phyloP scores from a whole-genome alignment of 2,113 vertebrate genomes.

The Ammodytes dubius region DNA sequence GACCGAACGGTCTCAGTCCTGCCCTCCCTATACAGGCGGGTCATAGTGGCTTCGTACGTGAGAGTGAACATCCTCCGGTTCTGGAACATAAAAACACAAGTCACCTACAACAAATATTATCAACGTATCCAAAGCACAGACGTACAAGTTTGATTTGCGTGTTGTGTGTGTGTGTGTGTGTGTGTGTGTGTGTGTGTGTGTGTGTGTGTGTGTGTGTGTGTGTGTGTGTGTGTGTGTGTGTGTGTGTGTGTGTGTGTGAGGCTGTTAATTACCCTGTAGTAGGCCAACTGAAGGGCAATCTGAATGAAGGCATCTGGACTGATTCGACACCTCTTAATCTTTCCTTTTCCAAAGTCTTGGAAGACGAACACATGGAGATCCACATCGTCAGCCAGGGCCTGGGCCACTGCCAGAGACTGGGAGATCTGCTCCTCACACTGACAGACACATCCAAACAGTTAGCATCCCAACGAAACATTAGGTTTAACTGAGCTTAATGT shows the following conservation, averaged over 20 bases:
- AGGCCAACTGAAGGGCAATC: conserved; percentile 93
- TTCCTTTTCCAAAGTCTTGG: conserved; percentile 90
- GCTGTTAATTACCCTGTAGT: conserved; percentile 88
- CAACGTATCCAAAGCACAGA: background rate
- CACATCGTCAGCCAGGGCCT: conserved; percentile 89
- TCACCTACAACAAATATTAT: conserved; percentile 26
- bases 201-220: too few species aligned
- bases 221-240: too few species aligned
- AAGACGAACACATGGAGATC: conserved; percentile 91
- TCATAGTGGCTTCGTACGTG: conserved; percentile 92
- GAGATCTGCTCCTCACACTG: conserved; percentile 83
- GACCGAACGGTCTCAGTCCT: conserved; percentile 91
- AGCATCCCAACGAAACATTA: background rate
- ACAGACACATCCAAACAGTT: conserved; percentile 8
- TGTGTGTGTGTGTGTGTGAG: background rate
- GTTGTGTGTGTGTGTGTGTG: too few species aligned
- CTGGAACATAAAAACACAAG: conserved; percentile 67
- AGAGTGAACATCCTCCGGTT: conserved; percentile 87
- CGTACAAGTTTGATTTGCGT: too few species aligned
- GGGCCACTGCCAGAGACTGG: conserved; percentile 87
- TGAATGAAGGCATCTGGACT: conserved; percentile 96
- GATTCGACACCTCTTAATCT: conserved; percentile 91
- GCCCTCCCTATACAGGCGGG: conserved; percentile 91
- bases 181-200: background rate
- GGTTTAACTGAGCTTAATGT: background rate